Evolutionary conservation across 2,888 invertebrate species (phyloP), one percentile per base, ranked within the genome.

Genomic region (Phengaris alcon): DNA sequence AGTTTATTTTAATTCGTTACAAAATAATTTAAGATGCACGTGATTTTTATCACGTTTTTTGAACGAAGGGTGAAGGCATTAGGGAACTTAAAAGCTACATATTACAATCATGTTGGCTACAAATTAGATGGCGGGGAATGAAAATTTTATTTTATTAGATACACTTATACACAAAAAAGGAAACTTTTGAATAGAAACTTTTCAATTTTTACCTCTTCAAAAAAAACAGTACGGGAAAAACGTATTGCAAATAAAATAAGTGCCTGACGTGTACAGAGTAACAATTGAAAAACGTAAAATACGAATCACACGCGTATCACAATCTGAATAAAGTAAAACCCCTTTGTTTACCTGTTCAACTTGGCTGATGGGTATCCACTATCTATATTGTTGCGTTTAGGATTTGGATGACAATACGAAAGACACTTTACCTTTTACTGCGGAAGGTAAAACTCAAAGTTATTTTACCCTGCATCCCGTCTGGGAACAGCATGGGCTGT

Each of bases 291-390:
- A 64, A 12, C 64, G 35, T 12, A 64, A 64, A 64, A 64, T 10
- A 59, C 59, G 10, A 59, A 22, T 59, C 22, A 64, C 13, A 12
- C 64, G 13, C 35, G 35, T 35, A 22, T 12, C 64, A 35, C 7
- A 57, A 22, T 59, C 9, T 22, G 2, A 64, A 64, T 22, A 22
- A 4, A 64, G 64, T 64, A 64, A 64, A 64, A 35, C 35, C 44
- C 64, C 64, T 64, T 5, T 10, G 64, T 64, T 64, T 64, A 35
- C 64, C 64, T 64, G 64, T 64, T 64, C 64, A 64, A 64, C 35
- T 12, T 64, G 35, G 12, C 12, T 13, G 6, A 12, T 64, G 35
- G 13, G 44, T 64, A 35, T 35, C 35, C 35, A 35, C 35, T 35
- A 2, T 64, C 7, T 35, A 64, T 64, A 64, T 1, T 35, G 35